A percentile compares a stretch with the other conserved stretches of the same genome.
phyloP scores from a whole-genome alignment of 2,797 vertebrate species.

The Micromesistius poutassou region DNA sequence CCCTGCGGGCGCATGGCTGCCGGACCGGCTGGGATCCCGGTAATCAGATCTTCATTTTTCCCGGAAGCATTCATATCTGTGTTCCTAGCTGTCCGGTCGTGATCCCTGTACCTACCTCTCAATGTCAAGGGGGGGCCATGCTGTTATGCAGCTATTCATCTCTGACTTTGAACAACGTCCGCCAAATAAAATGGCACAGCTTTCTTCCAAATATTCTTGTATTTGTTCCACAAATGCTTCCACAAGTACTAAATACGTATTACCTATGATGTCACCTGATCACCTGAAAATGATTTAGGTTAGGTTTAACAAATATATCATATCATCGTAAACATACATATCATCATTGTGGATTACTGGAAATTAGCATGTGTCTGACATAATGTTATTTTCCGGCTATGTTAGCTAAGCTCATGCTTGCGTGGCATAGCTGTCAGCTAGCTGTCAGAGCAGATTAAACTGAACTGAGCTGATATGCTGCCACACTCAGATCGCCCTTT shows the following conservation, averaged over 20 bases:
- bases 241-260: not conserved
- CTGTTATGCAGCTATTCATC: not conserved
- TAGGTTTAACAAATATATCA: not conserved
- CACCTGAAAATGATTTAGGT: not conserved
- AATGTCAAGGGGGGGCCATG: not conserved
- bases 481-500: not conserved
- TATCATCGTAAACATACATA: not conserved
- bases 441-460: not conserved
- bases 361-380: not conserved
- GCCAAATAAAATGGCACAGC: not conserved
- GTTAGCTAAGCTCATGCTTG: not conserved
- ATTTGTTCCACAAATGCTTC: not conserved
- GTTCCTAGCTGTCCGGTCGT: not conserved
- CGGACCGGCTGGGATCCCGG: not conserved
- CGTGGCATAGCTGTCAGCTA: not conserved
- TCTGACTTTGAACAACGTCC: not conserved
- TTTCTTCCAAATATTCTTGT: not conserved
- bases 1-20: not conserved
- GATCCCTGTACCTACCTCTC: not conserved
- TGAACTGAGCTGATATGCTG: not conserved
- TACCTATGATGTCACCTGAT: not conserved
- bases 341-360: not conserved
- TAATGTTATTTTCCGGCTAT: not conserved
- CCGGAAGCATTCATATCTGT: conserved; percentile 8
- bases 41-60: conserved; percentile 1